Conservation (phyloP, 2,113 vertebrate genomes). For the Rhea pennata region DNA sequence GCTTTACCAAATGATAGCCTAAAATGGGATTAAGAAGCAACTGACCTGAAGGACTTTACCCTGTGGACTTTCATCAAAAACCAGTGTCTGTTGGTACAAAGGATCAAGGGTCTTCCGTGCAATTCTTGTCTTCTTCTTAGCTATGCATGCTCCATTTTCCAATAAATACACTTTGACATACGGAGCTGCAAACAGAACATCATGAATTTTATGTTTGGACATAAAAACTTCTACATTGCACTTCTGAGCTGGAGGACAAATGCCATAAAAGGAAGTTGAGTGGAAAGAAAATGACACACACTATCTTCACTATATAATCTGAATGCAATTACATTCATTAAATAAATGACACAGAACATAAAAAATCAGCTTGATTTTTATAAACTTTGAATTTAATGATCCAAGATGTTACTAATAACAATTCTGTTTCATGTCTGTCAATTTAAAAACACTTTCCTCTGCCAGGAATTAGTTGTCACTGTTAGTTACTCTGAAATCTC, state of each 20-base stretch:
- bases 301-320: neutral
- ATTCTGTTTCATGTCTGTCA: neutral
- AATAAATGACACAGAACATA: neutral
- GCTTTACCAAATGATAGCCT: neutral
- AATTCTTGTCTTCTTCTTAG: slow-evolving; percentile 99
- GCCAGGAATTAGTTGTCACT: neutral
- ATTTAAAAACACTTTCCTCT: slow-evolving; percentile 4
- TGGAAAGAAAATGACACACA: neutral
- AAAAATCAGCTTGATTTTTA: slow-evolving; percentile 1
- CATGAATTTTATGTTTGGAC: slow-evolving; percentile 9
- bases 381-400: neutral
- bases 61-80: slow-evolving; percentile 96
- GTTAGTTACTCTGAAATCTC: neutral
- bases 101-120: slow-evolving; percentile 98
- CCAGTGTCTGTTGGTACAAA: slow-evolving; percentile 94
- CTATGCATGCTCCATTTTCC: slow-evolving; percentile 95
- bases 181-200: slow-evolving; percentile 82
- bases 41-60: slow-evolving; percentile 98
- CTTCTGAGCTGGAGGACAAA: slow-evolving; percentile 10
- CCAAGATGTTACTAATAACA: slow-evolving; percentile 6
- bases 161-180: slow-evolving; percentile 98
- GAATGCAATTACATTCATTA: neutral
- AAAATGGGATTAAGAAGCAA: slow-evolving; percentile 2
- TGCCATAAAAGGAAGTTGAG: slow-evolving; percentile 30
- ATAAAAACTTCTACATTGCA: neutral